Conservation (phyloP, 2,888 invertebrate species). For the Apantesis nais region DNA sequence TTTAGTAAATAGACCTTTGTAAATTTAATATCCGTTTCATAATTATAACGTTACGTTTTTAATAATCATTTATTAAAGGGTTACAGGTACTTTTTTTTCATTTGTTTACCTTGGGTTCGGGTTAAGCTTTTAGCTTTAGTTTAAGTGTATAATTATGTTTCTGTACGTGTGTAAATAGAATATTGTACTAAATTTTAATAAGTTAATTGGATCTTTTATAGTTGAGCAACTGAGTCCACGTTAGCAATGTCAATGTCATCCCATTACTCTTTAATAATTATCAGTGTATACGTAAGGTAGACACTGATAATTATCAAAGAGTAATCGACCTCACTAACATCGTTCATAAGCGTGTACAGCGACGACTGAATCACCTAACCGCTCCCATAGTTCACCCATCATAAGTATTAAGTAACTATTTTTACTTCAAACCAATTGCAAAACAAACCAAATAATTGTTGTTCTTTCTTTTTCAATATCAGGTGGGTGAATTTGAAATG, state of each 20-base stretch:
- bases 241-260: no score
- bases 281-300: no score
- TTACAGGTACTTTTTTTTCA: neutral
- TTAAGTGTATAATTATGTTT: neutral
- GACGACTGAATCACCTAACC: neutral
- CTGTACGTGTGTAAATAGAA: neutral
- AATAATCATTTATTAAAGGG: neutral
- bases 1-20: neutral
- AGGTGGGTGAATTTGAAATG: slow-evolving; percentile 20
- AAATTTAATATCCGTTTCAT: slow-evolving; percentile 1
- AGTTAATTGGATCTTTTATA: no score
- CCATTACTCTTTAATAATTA: no score
- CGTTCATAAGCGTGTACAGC: neutral
- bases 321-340: no score
- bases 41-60: neutral
- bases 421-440: neutral
- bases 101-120: neutral
- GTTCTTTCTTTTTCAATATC: slow-evolving; percentile 26
- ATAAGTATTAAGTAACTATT: neutral
- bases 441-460: slow-evolving; percentile 1
- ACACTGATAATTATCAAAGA: no score
- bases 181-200: no score
- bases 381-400: neutral
- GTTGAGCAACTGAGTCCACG: no score
- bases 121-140: no score